Evolutionary conservation across 1,140 invertebrate species (phyloP).

Genomic region (Lutraria rhynchaena): DNA sequence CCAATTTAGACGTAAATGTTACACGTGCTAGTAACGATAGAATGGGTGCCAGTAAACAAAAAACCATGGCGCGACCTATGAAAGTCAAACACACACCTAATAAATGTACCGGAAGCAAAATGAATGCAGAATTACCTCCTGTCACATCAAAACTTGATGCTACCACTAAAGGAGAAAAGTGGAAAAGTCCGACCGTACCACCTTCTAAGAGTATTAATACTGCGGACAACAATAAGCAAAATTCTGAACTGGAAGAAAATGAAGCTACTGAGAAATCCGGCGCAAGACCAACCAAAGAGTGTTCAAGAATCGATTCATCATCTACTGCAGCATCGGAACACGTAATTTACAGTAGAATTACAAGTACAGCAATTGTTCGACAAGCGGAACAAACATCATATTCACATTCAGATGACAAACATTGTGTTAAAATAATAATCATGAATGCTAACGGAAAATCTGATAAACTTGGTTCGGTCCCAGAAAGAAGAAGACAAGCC

Average conservation of each 20-base stretch:
- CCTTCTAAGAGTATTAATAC: too few species aligned
- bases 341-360: not conserved
- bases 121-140: too few species aligned
- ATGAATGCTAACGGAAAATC: not conserved
- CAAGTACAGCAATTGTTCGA: slow-evolving; percentile 9
- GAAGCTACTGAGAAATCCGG: not conserved
- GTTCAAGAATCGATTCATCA: not conserved
- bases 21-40: not conserved
- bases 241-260: not conserved
- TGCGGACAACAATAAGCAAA: too few species aligned
- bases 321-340: not conserved
- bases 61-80: not conserved
- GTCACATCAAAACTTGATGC: too few species aligned
- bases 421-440: not conserved
- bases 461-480: not conserved
- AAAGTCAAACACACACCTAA: too few species aligned
- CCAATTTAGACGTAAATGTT: not conserved
- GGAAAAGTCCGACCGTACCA: too few species aligned
- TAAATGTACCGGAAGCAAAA: too few species aligned
- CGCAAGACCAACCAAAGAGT: not conserved
- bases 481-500: not conserved
- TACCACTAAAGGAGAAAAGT: too few species aligned
- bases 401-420: not conserved
- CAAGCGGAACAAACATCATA: not conserved
- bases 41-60: not conserved